Evolutionary conservation across 2,113 vertebrate species (phyloP), one percentile per base, ranked within the genome.

Genomic region (Rhabdomys dilectus): DNA sequence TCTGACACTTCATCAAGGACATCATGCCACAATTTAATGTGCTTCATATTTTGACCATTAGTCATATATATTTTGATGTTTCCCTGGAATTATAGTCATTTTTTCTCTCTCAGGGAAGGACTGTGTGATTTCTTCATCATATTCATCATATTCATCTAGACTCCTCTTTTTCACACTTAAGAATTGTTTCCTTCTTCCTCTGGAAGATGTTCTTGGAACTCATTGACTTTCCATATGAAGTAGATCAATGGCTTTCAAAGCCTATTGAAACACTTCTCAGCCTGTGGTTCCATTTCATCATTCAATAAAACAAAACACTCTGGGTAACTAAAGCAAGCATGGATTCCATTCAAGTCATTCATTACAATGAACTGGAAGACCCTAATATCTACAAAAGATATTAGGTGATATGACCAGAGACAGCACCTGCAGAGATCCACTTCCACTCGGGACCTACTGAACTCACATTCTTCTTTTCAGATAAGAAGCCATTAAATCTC

Each of bases 201-300:
- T 91, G 66, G 56, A 86, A 88, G 29, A 48, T 75, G 68, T 86
- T 94, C 77, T 93, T 93, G 88, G 68, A 93, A 68, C 17, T 93
- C 68, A 45, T 87, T 94, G 77, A 68, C 82, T 94, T 89, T 75
- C 24, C 73, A 21, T 82, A 62, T 80, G 92, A 95, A 96, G 58
- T 34, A 80, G 34, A 87, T 62, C 15, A 5, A 21, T 89, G 92
- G 53, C 72, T 89, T 87, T 95, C 45, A 88, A 94, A 45, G 16
- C n/a, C 58, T 89, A 68, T 56, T 87, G 45, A 95, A 95, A 94
- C 81, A 31, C 51, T 51, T 92, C 81, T 95, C 51, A 92, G 31
- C 24, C 60, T 87, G 60, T 94, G 60, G 96, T 89, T 96, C 93
- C 64, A 88, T 93, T 91, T 96, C 73, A 89, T 93, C 89, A 91